Percentiles rank a stretch among this genome's conserved stretches.
phyloP scores from a whole-genome alignment of 2,797 vertebrate genomes.

The Salmo trutta region DNA sequence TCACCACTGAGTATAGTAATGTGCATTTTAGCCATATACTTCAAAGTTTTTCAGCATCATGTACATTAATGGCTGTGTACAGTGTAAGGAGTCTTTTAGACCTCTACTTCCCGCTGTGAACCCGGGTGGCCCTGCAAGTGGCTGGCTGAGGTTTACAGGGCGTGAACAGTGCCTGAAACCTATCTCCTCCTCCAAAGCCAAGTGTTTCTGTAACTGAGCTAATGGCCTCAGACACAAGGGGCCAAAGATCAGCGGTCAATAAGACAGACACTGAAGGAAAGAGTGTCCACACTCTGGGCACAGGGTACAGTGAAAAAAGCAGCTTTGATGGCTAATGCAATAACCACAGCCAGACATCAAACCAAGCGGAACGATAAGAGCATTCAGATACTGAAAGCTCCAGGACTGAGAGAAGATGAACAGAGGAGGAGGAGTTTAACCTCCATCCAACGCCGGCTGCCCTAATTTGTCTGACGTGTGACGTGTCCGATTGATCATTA shows the following conservation, averaged over 20 bases:
- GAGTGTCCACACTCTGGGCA: conserved; percentile 6
- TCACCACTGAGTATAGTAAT: too few relatives aligned
- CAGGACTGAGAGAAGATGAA: conserved; percentile 1
- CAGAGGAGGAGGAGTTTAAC: not conserved
- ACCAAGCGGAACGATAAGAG: conserved; percentile 19
- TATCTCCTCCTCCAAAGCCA: conserved; percentile 23
- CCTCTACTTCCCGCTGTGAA: too few relatives aligned
- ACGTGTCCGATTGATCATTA: not conserved
- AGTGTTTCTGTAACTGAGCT: conserved; percentile 43
- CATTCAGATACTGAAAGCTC: not conserved
- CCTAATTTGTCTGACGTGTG: not conserved
- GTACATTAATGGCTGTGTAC: too few relatives aligned
- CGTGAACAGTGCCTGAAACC: not conserved
- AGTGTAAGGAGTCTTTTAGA: too few relatives aligned
- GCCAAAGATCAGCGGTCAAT: conserved; percentile 34
- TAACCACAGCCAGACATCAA: conserved; percentile 39
- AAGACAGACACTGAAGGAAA: not conserved
- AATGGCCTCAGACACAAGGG: conserved; percentile 51
- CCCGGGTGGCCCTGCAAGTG: too few relatives aligned
- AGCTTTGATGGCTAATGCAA: conserved; percentile 45
- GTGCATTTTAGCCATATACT: too few relatives aligned
- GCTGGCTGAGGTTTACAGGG: too few relatives aligned
- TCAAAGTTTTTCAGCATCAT: too few relatives aligned
- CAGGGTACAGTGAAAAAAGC: not conserved
- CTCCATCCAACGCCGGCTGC: not conserved